These are phyloP conservation scores for Lithobates pipiens DNA, from an alignment of 2,797 vertebrate genomes.

Conservation along the genomic window DNA sequence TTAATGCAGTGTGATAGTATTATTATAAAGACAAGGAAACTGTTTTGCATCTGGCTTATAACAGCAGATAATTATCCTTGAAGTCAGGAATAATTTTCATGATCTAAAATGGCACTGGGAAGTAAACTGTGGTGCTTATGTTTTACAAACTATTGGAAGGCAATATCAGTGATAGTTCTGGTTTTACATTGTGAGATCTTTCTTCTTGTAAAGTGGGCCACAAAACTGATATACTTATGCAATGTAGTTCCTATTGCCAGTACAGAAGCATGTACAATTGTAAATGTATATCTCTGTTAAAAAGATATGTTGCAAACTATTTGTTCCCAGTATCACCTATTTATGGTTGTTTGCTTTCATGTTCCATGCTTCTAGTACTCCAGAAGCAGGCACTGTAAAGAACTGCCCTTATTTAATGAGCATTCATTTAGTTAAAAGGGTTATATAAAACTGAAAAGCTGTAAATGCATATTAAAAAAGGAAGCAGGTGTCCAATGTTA, in stretches of 20 bases:
- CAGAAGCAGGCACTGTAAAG: too few species aligned
- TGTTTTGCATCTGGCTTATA: not conserved
- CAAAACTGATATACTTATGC: not conserved
- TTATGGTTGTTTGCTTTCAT: not conserved
- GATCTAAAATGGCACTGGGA: not conserved
- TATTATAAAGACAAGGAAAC: not conserved
- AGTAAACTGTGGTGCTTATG: slow-evolving; percentile 2
- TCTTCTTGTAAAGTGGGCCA: not conserved
- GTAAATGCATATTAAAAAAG: not conserved
- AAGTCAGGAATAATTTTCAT: slow-evolving; percentile 8
- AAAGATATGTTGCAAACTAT: not conserved
- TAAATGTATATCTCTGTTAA: not conserved
- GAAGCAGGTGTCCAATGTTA: not conserved
- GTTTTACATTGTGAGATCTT: not conserved
- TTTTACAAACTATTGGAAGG: not conserved
- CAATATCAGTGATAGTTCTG: not conserved
- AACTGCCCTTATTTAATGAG: too few species aligned
- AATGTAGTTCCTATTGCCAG: not conserved
- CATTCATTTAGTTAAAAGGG: not conserved
- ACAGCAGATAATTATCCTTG: not conserved
- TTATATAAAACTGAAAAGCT: not conserved
- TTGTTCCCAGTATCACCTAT: not conserved
- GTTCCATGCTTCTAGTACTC: too few species aligned
- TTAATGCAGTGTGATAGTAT: slow-evolving; percentile 13
- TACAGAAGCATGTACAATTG: not conserved